phyloP scores from a whole-genome alignment of 2,888 invertebrate species.

The Pachycephus smyrnensis region DNA sequence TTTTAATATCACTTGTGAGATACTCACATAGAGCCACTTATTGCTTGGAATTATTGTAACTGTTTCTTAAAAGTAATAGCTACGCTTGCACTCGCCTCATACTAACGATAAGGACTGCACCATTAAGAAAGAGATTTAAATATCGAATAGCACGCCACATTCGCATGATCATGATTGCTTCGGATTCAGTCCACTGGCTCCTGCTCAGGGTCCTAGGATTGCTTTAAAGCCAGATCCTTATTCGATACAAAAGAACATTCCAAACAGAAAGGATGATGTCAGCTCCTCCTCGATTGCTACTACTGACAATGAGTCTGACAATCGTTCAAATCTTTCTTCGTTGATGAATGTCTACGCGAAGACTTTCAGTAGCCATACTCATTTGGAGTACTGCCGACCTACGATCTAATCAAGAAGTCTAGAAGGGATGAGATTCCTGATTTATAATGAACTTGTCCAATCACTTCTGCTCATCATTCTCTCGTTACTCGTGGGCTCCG shows the following conservation, averaged over 20 bases:
- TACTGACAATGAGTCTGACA: too few relatives aligned
- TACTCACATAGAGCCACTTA: background rate
- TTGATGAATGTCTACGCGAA: too few relatives aligned
- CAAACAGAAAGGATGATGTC: too few relatives aligned
- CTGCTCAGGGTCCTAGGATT: background rate
- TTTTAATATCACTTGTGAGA: background rate
- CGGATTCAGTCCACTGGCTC: conserved; percentile 6
- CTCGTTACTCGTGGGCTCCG: conserved; percentile 12
- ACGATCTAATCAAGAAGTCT: too few relatives aligned
- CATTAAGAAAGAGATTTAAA: conserved; percentile 8
- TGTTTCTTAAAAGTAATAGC: conserved; percentile 12
- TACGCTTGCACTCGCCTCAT: conserved; percentile 15
- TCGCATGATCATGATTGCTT: background rate
- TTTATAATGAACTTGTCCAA: too few relatives aligned
- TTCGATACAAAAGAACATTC: too few relatives aligned
- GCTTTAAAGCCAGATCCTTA: background rate
- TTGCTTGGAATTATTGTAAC: conserved; percentile 26
- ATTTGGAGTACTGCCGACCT: too few relatives aligned
- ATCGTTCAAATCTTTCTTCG: too few relatives aligned
- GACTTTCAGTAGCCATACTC: too few relatives aligned
- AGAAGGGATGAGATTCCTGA: too few relatives aligned
- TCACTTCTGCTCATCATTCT: too few relatives aligned
- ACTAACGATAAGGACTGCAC: background rate
- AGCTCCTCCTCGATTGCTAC: too few relatives aligned
- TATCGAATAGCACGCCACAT: background rate